Conservation (phyloP, 2,797 vertebrate genomes). For the Lateolabrax maculatus region DNA sequence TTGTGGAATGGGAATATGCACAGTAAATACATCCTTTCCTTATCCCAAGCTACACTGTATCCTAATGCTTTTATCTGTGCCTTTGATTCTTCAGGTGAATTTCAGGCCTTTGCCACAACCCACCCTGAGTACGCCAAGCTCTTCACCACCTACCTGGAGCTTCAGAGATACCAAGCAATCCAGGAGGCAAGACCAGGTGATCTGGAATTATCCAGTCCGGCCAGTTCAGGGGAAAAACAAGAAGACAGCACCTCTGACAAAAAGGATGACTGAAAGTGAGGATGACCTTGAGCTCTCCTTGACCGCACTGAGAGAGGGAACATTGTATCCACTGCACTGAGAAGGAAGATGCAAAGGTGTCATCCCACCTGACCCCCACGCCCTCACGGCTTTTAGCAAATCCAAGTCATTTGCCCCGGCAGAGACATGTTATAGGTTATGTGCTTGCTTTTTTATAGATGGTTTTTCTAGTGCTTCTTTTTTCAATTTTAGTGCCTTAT, state of each 20-base stretch:
- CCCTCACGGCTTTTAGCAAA: slow-evolving; percentile 20
- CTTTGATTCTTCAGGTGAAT: slow-evolving; percentile 86
- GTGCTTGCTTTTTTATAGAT: slow-evolving; percentile 58
- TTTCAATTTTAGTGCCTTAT: slow-evolving; percentile 78
- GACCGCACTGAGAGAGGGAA: slow-evolving; percentile 18
- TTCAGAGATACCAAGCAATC: slow-evolving; percentile 91
- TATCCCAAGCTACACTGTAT: not conserved
- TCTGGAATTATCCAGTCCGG: slow-evolving; percentile 67
- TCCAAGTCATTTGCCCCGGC: slow-evolving; percentile 40
- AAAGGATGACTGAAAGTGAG: slow-evolving; percentile 91
- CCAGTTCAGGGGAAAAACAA: slow-evolving; percentile 64
- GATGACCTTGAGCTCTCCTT: not conserved
- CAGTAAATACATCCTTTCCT: not conserved
- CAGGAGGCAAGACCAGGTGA: slow-evolving; percentile 75
- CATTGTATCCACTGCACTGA: slow-evolving; percentile 32
- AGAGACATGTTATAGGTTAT: slow-evolving; percentile 40
- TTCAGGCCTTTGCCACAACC: slow-evolving; percentile 89
- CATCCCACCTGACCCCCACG: too few species aligned
- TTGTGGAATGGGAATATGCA: slow-evolving; percentile 3
- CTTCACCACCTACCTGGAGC: slow-evolving; percentile 96
- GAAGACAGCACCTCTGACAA: slow-evolving; percentile 91
- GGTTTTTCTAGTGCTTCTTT: slow-evolving; percentile 47
- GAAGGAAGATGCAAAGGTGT: slow-evolving; percentile 10
- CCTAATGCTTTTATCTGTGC: not conserved
- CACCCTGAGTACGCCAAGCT: slow-evolving; percentile 96